A percentile compares a stretch with the other conserved stretches of the same genome.
phyloP scores from a whole-genome alignment of 2,888 invertebrate genomes.

The Catocala sponsa region DNA sequence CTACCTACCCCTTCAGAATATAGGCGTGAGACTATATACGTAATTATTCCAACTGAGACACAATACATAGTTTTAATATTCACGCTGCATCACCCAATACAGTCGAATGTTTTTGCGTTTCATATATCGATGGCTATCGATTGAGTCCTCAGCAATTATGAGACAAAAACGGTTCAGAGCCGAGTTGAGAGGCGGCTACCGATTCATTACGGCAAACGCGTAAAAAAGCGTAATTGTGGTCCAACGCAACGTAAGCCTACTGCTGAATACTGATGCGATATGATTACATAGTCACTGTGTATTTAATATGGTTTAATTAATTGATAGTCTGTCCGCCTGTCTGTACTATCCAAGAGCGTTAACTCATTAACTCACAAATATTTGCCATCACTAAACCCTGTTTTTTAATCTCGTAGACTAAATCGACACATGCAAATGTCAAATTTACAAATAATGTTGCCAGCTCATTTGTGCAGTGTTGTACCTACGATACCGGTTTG shows the following conservation, averaged over 20 bases:
- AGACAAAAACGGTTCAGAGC: slow-evolving; percentile 50
- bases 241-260: slow-evolving; percentile 31
- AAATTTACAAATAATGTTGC: no score
- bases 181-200: slow-evolving; percentile 26
- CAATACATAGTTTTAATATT: neutral
- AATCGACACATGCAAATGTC: no score
- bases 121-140: slow-evolving; percentile 41
- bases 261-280: slow-evolving; percentile 39
- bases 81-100: neutral
- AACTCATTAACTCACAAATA: no score
- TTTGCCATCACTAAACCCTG: no score
- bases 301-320: slow-evolving; percentile 7
- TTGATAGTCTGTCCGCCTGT: neutral
- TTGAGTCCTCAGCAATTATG: slow-evolving; percentile 58
- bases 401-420: no score
- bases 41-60: neutral
- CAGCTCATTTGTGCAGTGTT: no score
- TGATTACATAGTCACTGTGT: slow-evolving; percentile 22
- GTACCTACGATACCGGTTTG: no score
- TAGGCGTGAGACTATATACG: no score
- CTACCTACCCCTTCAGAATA: no score
- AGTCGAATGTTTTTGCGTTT: slow-evolving; percentile 23
- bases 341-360: no score
- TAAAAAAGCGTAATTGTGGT: slow-evolving; percentile 50
- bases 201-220: slow-evolving; percentile 41